Evolutionary conservation across 1,140 invertebrate genomes (phyloP).

Genomic region (Drosophila orosa): DNA sequence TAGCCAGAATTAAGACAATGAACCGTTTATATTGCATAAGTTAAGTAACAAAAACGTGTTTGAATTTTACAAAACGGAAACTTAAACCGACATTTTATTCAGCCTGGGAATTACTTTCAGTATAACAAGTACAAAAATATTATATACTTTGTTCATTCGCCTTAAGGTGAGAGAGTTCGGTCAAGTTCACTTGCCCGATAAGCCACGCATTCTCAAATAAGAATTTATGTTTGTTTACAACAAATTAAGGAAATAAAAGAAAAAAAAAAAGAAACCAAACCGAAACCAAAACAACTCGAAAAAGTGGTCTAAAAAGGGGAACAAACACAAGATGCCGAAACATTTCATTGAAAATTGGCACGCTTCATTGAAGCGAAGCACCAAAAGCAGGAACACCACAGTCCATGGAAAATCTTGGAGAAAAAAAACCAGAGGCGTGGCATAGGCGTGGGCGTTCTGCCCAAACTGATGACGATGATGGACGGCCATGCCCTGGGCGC

Average conservation of each 20-base stretch:
- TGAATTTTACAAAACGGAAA: slow-evolving; percentile 28
- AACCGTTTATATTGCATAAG: slow-evolving; percentile 14
- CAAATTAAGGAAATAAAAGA: slow-evolving; percentile 48
- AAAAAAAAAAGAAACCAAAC: slow-evolving; percentile 6
- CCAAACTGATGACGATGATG: slow-evolving; percentile 57
- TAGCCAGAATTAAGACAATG: slow-evolving; percentile 45
- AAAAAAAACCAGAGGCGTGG: slow-evolving; percentile 16
- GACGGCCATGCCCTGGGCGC: slow-evolving; percentile 54
- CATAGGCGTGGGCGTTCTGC: slow-evolving; percentile 43
- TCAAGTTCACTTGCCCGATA: slow-evolving; percentile 39
- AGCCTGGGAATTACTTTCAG: slow-evolving; percentile 17
- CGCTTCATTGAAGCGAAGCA: slow-evolving; percentile 73
- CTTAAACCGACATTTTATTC: slow-evolving; percentile 37
- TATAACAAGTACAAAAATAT: slow-evolving; percentile 5
- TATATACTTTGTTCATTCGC: slow-evolving; percentile 29
- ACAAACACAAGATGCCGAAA: slow-evolving; percentile 68
- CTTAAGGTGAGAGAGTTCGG: slow-evolving; percentile 15
- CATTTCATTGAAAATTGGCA: slow-evolving; percentile 80
- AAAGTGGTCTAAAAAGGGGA: slow-evolving; percentile 30
- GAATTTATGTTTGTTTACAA: slow-evolving; percentile 35
- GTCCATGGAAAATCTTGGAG: slow-evolving; percentile 7
- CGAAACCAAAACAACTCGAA: slow-evolving; percentile 25
- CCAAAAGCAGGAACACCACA: slow-evolving; percentile 30
- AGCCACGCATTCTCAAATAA: slow-evolving; percentile 21
- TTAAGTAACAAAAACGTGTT: slow-evolving; percentile 34